Conservation (phyloP, 2,888 invertebrate species). For the Carcina quercana region DNA sequence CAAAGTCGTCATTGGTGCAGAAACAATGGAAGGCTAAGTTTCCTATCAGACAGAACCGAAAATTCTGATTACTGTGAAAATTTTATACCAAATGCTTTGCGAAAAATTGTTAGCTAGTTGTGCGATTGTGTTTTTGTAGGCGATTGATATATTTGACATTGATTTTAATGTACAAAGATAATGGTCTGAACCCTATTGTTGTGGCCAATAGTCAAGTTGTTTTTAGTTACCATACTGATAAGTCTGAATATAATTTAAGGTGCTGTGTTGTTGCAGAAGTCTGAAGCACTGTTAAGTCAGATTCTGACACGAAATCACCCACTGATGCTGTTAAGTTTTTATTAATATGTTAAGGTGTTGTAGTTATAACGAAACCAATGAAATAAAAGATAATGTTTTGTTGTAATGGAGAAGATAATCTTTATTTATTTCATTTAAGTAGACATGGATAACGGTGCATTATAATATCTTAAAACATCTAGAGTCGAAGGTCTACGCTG, state of each 20-base stretch:
- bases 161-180: neutral
- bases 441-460: too few relatives aligned
- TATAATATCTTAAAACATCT: too few relatives aligned
- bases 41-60: neutral
- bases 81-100: slow-evolving; percentile 2
- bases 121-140: slow-evolving; percentile 5
- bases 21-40: too few relatives aligned
- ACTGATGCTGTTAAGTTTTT: slow-evolving; percentile 12
- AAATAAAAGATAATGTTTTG: slow-evolving; percentile 30
- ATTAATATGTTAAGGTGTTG: slow-evolving; percentile 17
- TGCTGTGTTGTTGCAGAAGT: neutral
- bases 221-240: slow-evolving; percentile 10
- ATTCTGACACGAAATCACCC: slow-evolving; percentile 4
- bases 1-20: neutral
- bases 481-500: too few relatives aligned
- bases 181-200: neutral
- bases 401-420: neutral
- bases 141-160: neutral
- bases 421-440: slow-evolving; percentile 5
- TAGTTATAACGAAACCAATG: slow-evolving; percentile 50
- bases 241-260: slow-evolving; percentile 10
- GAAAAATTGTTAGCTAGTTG: slow-evolving; percentile 3
- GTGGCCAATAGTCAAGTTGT: slow-evolving; percentile 1
- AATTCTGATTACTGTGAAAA: neutral
- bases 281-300: slow-evolving; percentile 2